Evolutionary conservation across 1,140 invertebrate genomes (phyloP).

Genomic region (Halesus radiatus): DNA sequence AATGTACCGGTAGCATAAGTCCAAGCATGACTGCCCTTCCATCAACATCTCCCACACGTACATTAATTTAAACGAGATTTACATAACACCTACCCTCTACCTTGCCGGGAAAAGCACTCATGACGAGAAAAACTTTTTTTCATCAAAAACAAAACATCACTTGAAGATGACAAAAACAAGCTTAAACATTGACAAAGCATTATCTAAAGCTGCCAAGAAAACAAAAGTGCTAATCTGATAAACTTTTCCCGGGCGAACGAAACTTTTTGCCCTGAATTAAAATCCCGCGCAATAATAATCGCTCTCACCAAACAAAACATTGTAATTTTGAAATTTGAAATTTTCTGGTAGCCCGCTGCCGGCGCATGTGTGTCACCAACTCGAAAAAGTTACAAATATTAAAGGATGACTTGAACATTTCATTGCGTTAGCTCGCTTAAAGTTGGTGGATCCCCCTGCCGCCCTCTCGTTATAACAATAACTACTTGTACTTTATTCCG

Average conservation of each 20-base stretch:
- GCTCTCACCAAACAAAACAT: not conserved
- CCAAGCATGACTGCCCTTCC: too few relatives aligned
- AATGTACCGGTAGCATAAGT: too few relatives aligned
- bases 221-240: conserved; percentile 16
- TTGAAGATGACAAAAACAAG: not conserved
- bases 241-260: not conserved
- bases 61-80: too few relatives aligned
- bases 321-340: not conserved
- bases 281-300: conserved; percentile 6
- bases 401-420: conserved; percentile 55
- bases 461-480: not conserved
- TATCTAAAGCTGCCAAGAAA: conserved; percentile 6
- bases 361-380: not conserved
- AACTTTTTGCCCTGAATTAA: conserved; percentile 22
- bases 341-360: too few relatives aligned
- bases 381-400: conserved; percentile 52
- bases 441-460: not conserved
- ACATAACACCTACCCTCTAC: too few relatives aligned
- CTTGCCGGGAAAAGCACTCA: too few relatives aligned
- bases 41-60: too few relatives aligned
- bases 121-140: too few relatives aligned
- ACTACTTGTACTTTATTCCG: too few relatives aligned
- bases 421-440: conserved; percentile 41
- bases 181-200: not conserved
- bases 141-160: too few relatives aligned